These are phyloP conservation scores for Manis javanica DNA, from an alignment of 2,797 vertebrate species.

Conservation along the genomic window DNA sequence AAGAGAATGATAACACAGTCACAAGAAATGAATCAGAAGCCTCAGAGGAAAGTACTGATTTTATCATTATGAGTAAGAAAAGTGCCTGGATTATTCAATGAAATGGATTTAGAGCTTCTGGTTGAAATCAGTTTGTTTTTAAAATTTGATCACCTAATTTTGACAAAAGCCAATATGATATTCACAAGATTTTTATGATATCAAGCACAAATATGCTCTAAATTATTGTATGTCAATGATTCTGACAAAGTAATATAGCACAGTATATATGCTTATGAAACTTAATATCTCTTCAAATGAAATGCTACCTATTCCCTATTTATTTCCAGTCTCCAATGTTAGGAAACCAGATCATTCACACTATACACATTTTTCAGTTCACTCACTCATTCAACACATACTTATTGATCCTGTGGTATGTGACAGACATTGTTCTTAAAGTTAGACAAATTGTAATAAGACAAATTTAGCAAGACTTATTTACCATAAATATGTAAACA, in stretches of 20 bases:
- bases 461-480: background rate
- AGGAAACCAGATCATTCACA: background rate
- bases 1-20: background rate
- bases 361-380: background rate
- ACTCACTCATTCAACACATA: background rate
- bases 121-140: slow-evolving; percentile 16
- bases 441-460: background rate
- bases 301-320: background rate
- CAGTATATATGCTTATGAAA: background rate
- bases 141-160: slow-evolving; percentile 37
- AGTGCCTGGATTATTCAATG: background rate
- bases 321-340: background rate
- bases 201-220: background rate
- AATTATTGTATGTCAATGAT: background rate
- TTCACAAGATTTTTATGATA: background rate
- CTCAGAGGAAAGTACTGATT: slow-evolving; percentile 22
- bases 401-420: background rate
- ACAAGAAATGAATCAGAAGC: background rate
- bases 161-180: background rate
- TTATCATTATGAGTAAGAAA: slow-evolving; percentile 28
- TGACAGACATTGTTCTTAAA: background rate
- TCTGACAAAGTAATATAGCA: background rate
- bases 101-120: background rate
- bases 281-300: background rate
- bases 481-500: background rate